phyloP scores from a whole-genome alignment of 2,113 vertebrate species.

The Myodes glareolus region DNA sequence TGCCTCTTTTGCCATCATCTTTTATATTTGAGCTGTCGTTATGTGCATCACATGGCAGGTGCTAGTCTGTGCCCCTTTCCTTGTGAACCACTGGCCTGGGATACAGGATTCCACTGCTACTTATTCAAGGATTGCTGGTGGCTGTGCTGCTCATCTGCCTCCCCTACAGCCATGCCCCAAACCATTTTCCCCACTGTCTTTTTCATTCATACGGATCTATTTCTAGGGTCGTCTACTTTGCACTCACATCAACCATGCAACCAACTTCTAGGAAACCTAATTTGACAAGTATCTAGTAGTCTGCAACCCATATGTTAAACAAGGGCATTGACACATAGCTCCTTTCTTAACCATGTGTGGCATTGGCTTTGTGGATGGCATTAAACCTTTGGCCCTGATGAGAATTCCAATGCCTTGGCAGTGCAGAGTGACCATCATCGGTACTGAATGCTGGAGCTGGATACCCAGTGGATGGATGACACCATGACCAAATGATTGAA shows the following conservation, averaged over 20 bases:
- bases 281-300: not conserved
- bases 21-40: not conserved
- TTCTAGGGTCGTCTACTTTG: not conserved
- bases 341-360: accelerated
- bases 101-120: too few species aligned
- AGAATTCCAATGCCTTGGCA: not conserved
- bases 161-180: not conserved
- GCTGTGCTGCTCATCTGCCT: not conserved
- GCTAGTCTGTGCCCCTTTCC: not conserved
- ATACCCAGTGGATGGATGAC: not conserved
- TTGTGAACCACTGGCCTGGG: not conserved
- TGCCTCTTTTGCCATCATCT: too few species aligned
- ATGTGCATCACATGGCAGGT: not conserved
- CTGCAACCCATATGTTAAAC: too few species aligned
- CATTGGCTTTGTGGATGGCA: not conserved
- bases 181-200: not conserved
- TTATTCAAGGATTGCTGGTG: not conserved
- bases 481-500: not conserved
- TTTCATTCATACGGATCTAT: not conserved
- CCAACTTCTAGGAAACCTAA: not conserved
- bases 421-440: accelerated
- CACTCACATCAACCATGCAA: not conserved
- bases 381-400: not conserved
- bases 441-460: not conserved
- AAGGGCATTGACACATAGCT: not conserved